Base-by-base conservation (phyloP, 2,797 vertebrate genomes). In the Chaetophractus vellerosus region DNA sequence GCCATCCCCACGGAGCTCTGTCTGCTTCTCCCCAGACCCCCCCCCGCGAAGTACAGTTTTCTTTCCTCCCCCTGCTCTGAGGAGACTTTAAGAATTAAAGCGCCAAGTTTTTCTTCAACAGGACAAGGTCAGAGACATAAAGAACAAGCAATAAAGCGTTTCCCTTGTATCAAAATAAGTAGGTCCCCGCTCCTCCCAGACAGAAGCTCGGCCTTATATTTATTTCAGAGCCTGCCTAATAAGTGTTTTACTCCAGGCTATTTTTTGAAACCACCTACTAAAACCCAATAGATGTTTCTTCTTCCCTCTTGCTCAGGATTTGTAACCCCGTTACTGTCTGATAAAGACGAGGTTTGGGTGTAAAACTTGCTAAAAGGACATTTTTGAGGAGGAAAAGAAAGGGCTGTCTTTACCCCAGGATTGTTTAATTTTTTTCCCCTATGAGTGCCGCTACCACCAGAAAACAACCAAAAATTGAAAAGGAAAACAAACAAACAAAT, bases 121-220 rank as follows among this genome's bases (percentile, higher is more conserved):
- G 86, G 87, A 81, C 97, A 97, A 98, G 97, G 98, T 97, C 98
- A 96, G 96, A 96, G 93, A 61, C 91, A 71, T 93, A 96, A 98
- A 96, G 96, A 96, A 79, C 93, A 90, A 92, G 66, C 23, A 12
- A 52, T 94, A 88, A 96, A 94, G 81, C 61, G 69, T 93, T 95
- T 93, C 87, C 90, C 89, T 95, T 1, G 0, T 94, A 33, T 36
- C 83, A 48, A 26, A 93, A 89, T 41, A 79, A 83, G 74, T 95
- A 82, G 75, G 86, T 83, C 74, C 93, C 38, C 93, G 84, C 89
- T 87, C 1, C 72, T 66, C 71, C 26, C 23, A 52, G 93, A 93
- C 93, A 80, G 23, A 93, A 45, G 81, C 55, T 95, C 38, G 85
- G 71, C 92, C 84, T 93, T 86, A 45, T 2, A 0, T 50, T 93